Base-by-base conservation (phyloP, 2,888 invertebrate genomes). In the Drosophila niveifrons region DNA sequence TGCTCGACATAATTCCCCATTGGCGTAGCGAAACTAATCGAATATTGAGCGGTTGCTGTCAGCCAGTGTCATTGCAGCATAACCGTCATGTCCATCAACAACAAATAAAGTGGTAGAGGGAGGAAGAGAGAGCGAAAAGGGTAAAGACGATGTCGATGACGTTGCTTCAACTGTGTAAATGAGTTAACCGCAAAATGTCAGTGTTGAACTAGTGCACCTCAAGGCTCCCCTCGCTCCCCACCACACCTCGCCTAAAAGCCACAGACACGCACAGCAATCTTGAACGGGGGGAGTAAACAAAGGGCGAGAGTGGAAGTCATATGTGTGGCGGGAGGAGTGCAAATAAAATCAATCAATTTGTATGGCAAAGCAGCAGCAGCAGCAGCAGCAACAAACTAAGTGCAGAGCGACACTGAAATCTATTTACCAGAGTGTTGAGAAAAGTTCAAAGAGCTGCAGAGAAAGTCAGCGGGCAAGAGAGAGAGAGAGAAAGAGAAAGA, bases 301-400 rank as follows among this genome's bases (percentile, higher is more conserved):
- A 23, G 23, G 23, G 23, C 23, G 23, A 6, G 23, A 23, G 28
- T 39, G 7, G 39, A 11, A 36, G 11, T 48, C 28, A n/a, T 15
- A 13, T n/a, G 47, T 29, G 23, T 23, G 23, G 6, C 23, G 23
- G 23, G 8, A 64, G 56, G 65, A 75, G 75, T 75, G 85, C 88
- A 87, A 89, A 87, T 87, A 89, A 89, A 89, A 87, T 89, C 87
- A 88, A 87, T 88, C 88, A 88, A 84, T 88, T 88, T 83, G 72
- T 76, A 64, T 70, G 75, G 75, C 72, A 77, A 67, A 66, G 41
- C 50, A 66, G 44, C 18, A 44, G 18, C 43, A 43, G 29, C 44
- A 59, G 13, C 51, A 57, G n/a, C 18, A 3, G n/a, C 34, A 47
- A 28, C 50, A 34, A 34, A 66, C 77, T 82, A 82, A 82, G 83